Evolutionary conservation across 2,113 vertebrate species (phyloP), one percentile per base, ranked within the genome.

Genomic region (Mystacornis crossleyi): DNA sequence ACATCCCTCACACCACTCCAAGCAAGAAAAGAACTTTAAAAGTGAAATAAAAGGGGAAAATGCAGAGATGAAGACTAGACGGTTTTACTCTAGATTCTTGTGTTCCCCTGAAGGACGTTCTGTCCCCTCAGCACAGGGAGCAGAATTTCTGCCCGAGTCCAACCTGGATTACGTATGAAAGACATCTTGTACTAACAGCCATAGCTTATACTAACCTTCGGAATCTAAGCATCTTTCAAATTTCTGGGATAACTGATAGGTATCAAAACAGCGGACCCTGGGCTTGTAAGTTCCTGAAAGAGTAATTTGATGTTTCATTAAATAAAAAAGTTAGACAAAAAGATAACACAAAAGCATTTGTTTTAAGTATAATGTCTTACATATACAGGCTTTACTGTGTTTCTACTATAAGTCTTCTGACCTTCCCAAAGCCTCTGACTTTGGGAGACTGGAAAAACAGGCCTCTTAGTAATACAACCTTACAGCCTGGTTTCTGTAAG

Each of bases 141-240:
- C 24, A 8, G 79, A 80, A 86, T 25, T 42, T 42, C 38, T 69
- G 9, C 29, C 40, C 0, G 0, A 93, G 16, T 73, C 34, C 71
- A 83, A 50, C 10, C 17, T 36, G 29, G 83, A 67, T 54, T 31
- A 73, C 3, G 1, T 6, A 78, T 18, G 23, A 74, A 53, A 77
- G 34, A 8, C 17, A 81, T 4, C 38, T 43, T 60, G 8, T 42
- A 55, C 20, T 6, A 77, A 40, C 23, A 77, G 54, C 13, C 24
- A 20, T 8, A 60, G 38, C 9, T 90, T 43, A 57, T 81, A 98
- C 98, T 97, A 77, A 99, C 99, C 98, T 87, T 99, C 99, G 16
- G 99, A 99, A 97, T 99, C 99, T 96, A 99, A 98, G 95, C 99
- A 99, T 57, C 99, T 98, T 97, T 99, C 99, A 98, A 99, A 99